phyloP scores from a whole-genome alignment of 2,113 vertebrate genomes.

The Neotoma lepida region DNA sequence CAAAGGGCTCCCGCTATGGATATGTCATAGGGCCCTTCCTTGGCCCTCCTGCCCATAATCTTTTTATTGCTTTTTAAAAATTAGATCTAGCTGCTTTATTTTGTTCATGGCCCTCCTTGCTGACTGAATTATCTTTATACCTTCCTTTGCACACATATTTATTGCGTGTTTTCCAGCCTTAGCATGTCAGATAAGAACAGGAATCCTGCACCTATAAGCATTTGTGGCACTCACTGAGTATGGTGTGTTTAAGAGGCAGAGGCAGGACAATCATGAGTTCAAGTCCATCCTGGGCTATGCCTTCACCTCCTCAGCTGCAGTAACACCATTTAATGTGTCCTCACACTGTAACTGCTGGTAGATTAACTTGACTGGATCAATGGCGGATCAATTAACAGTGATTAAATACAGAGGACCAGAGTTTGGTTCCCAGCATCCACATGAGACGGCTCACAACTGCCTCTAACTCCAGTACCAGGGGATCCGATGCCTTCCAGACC shows the following conservation, averaged over 20 bases:
- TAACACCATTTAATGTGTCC: background rate
- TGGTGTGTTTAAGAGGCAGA: background rate
- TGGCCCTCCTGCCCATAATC: fast-evolving
- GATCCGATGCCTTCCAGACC: background rate
- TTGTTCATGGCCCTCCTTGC: background rate
- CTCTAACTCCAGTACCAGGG: background rate
- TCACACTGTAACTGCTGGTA: background rate
- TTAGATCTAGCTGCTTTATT: background rate
- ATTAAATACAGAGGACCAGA: background rate
- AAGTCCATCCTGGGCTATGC: background rate
- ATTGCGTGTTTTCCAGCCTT: background rate
- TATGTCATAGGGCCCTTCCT: background rate
- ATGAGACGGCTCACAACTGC: background rate
- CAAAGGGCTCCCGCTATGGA: background rate
- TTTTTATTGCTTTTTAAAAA: background rate
- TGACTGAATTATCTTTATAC: background rate
- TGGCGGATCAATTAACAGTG: background rate
- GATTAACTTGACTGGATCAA: background rate
- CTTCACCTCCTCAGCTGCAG: background rate
- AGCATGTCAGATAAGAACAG: background rate
- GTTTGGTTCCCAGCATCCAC: background rate
- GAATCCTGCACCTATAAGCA: background rate
- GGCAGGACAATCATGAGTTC: background rate
- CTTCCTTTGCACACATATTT: background rate
- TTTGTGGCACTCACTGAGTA: background rate